phyloP scores from a whole-genome alignment of 2,113 vertebrate species.

The Tachysurus vachellii region DNA sequence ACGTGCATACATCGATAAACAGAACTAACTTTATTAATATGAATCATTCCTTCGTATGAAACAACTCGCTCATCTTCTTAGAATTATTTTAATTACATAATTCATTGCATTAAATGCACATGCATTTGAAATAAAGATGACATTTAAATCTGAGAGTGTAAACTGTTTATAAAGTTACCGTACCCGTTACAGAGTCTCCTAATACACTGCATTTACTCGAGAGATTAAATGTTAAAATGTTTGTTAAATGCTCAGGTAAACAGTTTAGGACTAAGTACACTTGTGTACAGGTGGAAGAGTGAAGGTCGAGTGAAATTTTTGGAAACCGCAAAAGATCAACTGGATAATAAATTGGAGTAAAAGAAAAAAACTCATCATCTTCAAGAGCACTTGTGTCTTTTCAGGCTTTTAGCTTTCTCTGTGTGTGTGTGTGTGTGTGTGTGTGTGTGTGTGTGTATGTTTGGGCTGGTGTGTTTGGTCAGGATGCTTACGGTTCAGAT shows the following conservation, averaged over 20 bases:
- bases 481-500: slow-evolving; percentile 33
- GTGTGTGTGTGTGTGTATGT: neutral
- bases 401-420: neutral
- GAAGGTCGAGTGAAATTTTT: neutral
- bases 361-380: neutral
- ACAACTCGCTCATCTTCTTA: too few species aligned
- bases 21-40: neutral
- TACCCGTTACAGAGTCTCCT: too few species aligned
- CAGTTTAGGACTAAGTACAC: neutral
- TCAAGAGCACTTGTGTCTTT: neutral
- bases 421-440: neutral
- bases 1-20: neutral
- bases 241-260: neutral
- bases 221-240: too few species aligned
- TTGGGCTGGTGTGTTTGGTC: slow-evolving; percentile 11
- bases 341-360: neutral
- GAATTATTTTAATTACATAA: too few species aligned
- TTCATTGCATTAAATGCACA: too few species aligned
- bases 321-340: neutral
- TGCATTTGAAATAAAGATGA: too few species aligned
- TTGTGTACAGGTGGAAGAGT: neutral
- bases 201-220: too few species aligned
- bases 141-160: too few species aligned
- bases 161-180: neutral
- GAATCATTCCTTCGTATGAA: neutral